These are phyloP conservation scores for Procambarus clarkii DNA, from an alignment of 1,140 invertebrate genomes.

Conservation along the genomic window DNA sequence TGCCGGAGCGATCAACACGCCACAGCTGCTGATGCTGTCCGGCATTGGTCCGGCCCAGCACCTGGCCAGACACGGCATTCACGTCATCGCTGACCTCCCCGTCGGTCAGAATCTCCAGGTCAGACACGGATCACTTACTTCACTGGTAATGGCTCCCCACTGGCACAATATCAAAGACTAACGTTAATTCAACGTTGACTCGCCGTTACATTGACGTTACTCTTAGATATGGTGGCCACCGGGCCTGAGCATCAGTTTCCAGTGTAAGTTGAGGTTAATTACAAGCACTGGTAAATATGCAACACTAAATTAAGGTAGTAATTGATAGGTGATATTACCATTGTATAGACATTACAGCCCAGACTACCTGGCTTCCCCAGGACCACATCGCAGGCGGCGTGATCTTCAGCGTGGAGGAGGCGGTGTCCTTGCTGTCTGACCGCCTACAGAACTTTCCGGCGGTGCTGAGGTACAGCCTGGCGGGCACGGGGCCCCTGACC, in stretches of 20 bases:
- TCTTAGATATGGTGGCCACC: too few species aligned
- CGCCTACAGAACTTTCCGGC: conserved; percentile 15
- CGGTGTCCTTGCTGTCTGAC: conserved; percentile 3
- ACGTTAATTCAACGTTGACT: too few species aligned
- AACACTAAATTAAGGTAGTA: too few species aligned
- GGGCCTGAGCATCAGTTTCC: too few species aligned
- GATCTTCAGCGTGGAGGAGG: conserved; percentile 28
- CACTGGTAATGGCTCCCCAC: too few species aligned
- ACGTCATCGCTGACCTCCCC: conserved; percentile 27
- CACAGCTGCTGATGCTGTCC: conserved; percentile 44
- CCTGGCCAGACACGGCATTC: background rate
- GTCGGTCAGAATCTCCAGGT: conserved; percentile 44
- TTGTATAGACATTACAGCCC: too few species aligned
- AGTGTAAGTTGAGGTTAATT: background rate
- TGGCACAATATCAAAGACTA: too few species aligned
- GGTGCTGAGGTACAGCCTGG: background rate
- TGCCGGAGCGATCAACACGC: conserved; percentile 41
- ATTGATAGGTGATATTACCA: too few species aligned
- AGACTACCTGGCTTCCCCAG: background rate
- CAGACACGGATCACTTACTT: background rate
- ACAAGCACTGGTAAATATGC: background rate
- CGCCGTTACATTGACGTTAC: too few species aligned
- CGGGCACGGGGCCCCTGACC: conserved; percentile 85
- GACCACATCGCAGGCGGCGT: conserved; percentile 27
- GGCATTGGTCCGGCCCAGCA: conserved; percentile 36